Conservation (phyloP, 1,140 invertebrate species). For the Nebria ingens region DNA sequence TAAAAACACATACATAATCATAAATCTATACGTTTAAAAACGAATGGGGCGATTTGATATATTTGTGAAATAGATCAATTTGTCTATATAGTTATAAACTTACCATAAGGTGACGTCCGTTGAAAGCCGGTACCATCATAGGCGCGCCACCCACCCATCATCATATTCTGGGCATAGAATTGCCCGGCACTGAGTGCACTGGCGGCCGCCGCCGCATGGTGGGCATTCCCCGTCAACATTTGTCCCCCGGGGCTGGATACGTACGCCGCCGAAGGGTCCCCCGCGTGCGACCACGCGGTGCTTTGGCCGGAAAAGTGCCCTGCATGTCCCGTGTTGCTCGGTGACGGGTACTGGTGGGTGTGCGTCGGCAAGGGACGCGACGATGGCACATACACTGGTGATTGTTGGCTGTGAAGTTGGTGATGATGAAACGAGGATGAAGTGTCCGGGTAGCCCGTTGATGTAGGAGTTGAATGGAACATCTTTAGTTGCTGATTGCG, state of each 20-base stretch:
- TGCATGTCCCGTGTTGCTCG: constrained; percentile 23
- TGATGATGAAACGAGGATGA: constrained; percentile 32
- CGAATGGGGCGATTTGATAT: too few relatives aligned
- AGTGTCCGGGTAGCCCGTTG: constrained; percentile 31
- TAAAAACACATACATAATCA: too few relatives aligned
- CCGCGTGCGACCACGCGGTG: constrained; percentile 29
- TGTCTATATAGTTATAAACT: constrained; percentile 18
- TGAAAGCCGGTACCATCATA: constrained; percentile 65
- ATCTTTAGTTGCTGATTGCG: constrained; percentile 19
- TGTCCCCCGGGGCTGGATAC: constrained; percentile 21
- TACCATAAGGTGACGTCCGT: constrained; percentile 61
- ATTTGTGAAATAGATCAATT: too few relatives aligned
- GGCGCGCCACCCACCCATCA: constrained; percentile 69
- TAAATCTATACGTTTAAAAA: too few relatives aligned
- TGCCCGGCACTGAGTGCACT: constrained; percentile 36
- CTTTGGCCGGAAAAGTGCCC: constrained; percentile 24
- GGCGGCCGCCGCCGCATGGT: constrained; percentile 4
- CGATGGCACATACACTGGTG: constrained; percentile 43
- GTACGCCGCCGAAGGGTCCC: constrained; percentile 25
- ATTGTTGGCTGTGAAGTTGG: constrained; percentile 29
- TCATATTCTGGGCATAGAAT: constrained; percentile 60
- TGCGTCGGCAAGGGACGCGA: constrained; percentile 33
- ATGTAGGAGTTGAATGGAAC: constrained; percentile 33
- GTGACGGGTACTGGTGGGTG: constrained; percentile 32
- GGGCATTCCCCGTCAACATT: neutral